Evolutionary conservation across 2,888 invertebrate genomes (phyloP), one percentile per base, ranked within the genome.

Genomic region (Clivina fossor): DNA sequence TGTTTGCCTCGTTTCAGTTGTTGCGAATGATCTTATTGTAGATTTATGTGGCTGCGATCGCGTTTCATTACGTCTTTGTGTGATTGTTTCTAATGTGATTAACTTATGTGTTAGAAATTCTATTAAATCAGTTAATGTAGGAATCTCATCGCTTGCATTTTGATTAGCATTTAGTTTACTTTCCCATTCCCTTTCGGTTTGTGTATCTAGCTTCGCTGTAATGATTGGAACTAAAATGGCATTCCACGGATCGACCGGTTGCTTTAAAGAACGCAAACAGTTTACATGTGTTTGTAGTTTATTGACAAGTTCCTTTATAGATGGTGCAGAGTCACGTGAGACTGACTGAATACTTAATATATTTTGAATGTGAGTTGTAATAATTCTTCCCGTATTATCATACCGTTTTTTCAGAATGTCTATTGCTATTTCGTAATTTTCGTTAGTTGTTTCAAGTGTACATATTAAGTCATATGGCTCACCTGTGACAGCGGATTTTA

Each of bases 361-460:
- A n/a, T n/a, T n/a, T n/a, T n/a, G n/a, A n/a, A n/a, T n/a, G n/a
- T n/a, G n/a, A n/a, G n/a, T n/a, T n/a, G n/a, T n/a, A n/a, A n/a
- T 11, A 5, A 55, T 55, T 38, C 47, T 55, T 26, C 55, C 9
- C 9, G 37, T 55, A 19, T 55, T 55, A 16, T 47, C 37, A 19
- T 47, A 55, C n/a, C 26, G 4, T 18, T 55, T 47, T 4, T 35
- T 8, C 9, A 65, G 20, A 28, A 63, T 35, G 20, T 47, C 15
- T 19, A 19, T 15, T 16, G 55, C 47, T 2, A 55, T 32, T 9
- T 24, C 4, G 20, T 55, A 47, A 38, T 55, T 55, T 9, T 35
- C 24, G 4, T 55, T 38, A 3, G 38, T 47, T 2, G 38, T 26
- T n/a, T 55, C 37, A 9, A 47, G 20, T 2, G 37, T 13, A 9